Conservation (phyloP, 2,113 vertebrate genomes). For the Jacana jacana region DNA sequence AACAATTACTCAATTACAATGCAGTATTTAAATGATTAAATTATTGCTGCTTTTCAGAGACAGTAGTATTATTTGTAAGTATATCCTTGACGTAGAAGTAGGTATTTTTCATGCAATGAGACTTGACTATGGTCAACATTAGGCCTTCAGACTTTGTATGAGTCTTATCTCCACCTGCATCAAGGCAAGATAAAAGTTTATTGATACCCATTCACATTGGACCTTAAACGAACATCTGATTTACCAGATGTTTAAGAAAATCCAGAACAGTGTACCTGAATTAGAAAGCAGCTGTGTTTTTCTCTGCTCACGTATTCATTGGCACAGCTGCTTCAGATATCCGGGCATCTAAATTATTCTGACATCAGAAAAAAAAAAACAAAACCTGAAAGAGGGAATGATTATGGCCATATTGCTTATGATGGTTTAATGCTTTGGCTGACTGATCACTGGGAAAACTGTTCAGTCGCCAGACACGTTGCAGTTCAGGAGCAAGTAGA, state of each 20-base stretch:
- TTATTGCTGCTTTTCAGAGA: not conserved
- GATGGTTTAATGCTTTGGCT: constrained; percentile 20
- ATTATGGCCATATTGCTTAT: constrained; percentile 51
- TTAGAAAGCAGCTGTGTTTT: constrained; percentile 50
- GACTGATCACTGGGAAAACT: constrained; percentile 23
- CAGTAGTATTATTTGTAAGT: not conserved
- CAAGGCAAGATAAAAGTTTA: not conserved
- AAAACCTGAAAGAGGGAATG: constrained; percentile 29
- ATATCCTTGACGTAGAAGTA: not conserved
- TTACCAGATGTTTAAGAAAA: constrained; percentile 24
- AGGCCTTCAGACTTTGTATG: not conserved
- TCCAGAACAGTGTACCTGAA: not conserved
- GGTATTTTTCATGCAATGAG: not conserved
- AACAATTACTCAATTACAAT: not conserved
- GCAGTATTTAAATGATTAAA: not conserved
- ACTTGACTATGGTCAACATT: not conserved
- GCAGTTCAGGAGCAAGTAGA: not conserved
- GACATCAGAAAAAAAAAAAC: constrained; percentile 26
- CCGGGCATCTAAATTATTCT: constrained; percentile 57
- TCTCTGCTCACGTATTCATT: constrained; percentile 27
- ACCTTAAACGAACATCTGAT: constrained; percentile 14
- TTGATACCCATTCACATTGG: not conserved
- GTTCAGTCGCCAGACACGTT: not conserved
- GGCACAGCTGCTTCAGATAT: constrained; percentile 59
- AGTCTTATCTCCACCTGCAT: not conserved